Conservation (phyloP, 2,113 vertebrate species). For the Epinephelus cyanopodus region DNA sequence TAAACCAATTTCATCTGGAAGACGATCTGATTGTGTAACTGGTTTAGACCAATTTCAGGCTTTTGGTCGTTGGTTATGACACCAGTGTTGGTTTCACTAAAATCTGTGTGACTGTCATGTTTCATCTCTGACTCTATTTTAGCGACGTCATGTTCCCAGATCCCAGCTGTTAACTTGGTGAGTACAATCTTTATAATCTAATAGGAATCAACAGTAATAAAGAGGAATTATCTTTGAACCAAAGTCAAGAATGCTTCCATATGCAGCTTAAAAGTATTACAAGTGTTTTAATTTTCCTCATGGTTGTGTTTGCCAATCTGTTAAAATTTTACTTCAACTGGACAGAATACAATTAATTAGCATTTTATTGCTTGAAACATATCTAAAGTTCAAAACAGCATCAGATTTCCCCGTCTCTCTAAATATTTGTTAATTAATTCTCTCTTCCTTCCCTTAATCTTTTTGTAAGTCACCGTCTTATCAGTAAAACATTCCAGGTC, state of each 20-base stretch:
- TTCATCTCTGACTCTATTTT: not conserved
- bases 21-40: not conserved
- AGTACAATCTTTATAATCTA: not conserved
- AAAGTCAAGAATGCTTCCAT: not conserved
- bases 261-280: not conserved
- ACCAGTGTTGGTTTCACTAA: too few species aligned
- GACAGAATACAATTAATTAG: not conserved
- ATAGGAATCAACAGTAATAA: not conserved
- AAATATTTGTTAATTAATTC: not conserved
- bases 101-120: not conserved
- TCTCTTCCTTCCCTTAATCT: not conserved
- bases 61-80: not conserved
- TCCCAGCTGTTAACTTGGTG: too few species aligned
- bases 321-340: not conserved
- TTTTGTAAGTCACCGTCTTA: conserved; percentile 8
- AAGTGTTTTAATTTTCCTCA: too few species aligned
- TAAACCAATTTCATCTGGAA: too few species aligned
- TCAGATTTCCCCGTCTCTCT: too few species aligned
- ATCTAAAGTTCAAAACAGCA: not conserved
- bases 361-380: not conserved
- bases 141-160: too few species aligned
- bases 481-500: conserved; percentile 27
- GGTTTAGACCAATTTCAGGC: not conserved
- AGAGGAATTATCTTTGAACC: too few species aligned
- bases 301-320: not conserved